These are phyloP conservation scores for Nanorana parkeri DNA, from an alignment of 2,113 vertebrate species.

Conservation along the genomic window DNA sequence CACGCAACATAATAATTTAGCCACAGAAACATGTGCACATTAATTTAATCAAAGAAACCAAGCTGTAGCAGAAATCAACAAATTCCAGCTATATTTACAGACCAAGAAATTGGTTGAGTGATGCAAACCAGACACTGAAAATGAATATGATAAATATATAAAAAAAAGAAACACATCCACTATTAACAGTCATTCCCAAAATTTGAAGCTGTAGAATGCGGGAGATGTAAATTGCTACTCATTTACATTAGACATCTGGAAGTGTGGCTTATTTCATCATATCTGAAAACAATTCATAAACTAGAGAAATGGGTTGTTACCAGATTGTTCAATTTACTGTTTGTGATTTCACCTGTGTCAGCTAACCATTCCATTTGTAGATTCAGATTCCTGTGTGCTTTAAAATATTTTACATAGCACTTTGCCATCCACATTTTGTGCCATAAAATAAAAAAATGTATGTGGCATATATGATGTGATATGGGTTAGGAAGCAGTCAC, in stretches of 20 bases:
- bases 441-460: too few relatives aligned
- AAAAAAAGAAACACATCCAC: conserved; percentile 19
- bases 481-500: too few relatives aligned
- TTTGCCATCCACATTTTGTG: too few relatives aligned
- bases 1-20: conserved; percentile 35
- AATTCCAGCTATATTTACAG: conserved; percentile 49
- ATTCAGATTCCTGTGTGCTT: too few relatives aligned
- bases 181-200: conserved; percentile 23
- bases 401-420: too few relatives aligned
- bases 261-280: conserved; percentile 12
- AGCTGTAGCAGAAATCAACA: conserved; percentile 2
- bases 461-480: too few relatives aligned
- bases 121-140: conserved; percentile 45
- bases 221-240: conserved; percentile 39
- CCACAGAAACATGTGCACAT: conserved; percentile 23
- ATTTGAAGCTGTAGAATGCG: conserved; percentile 4
- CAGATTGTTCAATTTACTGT: too few relatives aligned
- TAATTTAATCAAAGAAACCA: conserved; percentile 40
- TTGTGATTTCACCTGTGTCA: too few relatives aligned
- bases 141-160: conserved; percentile 19
- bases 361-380: too few relatives aligned
- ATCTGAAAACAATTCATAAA: conserved; percentile 7
- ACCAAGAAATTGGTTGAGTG: conserved; percentile 44
- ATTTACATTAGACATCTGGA: conserved; percentile 52
- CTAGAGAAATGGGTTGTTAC: conserved; percentile 5